Base-by-base conservation (phyloP, 2,113 vertebrate genomes). In the Chauna torquata region DNA sequence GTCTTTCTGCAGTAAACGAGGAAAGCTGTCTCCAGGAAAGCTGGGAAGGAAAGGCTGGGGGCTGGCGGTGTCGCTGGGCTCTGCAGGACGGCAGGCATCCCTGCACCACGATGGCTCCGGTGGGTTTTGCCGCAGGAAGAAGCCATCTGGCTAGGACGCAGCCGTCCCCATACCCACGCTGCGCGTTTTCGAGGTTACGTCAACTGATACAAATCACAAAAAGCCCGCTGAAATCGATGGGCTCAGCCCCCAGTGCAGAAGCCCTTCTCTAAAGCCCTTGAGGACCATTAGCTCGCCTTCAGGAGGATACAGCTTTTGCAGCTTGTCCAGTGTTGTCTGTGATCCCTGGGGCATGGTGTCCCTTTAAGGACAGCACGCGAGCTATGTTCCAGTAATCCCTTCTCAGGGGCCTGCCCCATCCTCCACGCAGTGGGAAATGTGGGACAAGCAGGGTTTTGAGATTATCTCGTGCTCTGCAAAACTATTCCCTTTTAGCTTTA, bases 381-480 rank as follows among this genome's bases (percentile, higher is more conserved):
- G 93, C 87, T 96, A 44, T 91, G 93, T 86, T 88, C 62, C 71
- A 74, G 57, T 96, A 97, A 93, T 96, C 96, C 59, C 84, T 95
- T 85, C 6, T 3, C 34, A 7, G 2, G 28, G 86, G 69, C 55
- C 87, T 79, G 72, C 81, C 88, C 13, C 0, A 7, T 84, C 86
- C 78, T 82, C 91, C 44, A 30, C 0, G 0, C 86, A 64, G 36
- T 9, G 0, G 50, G 59, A 76, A 95, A 97, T 96, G 94, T 94
- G 94, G 96, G 96, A 96, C 94, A 94, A 76, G 90, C 88, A 80
- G 74, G 94, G 89, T 93, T 97, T 96, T 93, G 93, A 79, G 93
- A 96, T 96, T 96, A 95, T 88, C 90, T 69, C 15, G 0, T 68
- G 92, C 79, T 96, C 80, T 92, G 89, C 58, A 89, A 79, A 88